phyloP scores from a whole-genome alignment of 2,888 invertebrate species.

The Caenorhabditis doughertyi region DNA sequence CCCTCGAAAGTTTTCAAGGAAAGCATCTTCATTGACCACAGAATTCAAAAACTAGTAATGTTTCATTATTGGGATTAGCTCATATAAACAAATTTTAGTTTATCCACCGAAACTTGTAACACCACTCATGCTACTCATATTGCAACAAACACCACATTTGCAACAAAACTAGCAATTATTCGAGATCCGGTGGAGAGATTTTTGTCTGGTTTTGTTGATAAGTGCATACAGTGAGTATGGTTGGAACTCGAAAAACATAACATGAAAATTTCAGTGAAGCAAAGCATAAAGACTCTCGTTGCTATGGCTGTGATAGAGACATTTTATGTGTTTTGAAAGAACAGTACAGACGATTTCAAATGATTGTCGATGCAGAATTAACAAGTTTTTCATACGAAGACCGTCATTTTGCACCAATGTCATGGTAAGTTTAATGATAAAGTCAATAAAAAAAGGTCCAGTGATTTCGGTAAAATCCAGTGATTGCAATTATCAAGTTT shows the following conservation, averaged over 20 bases:
- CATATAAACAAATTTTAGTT: background rate
- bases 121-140: slow-evolving; percentile 50
- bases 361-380: slow-evolving; percentile 23
- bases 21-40: slow-evolving; percentile 34
- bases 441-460: too few relatives aligned
- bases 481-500: too few relatives aligned
- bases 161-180: slow-evolving; percentile 46
- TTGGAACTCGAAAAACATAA: background rate
- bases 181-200: slow-evolving; percentile 56
- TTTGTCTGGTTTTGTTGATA: slow-evolving; percentile 56
- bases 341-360: slow-evolving; percentile 50
- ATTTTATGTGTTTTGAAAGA: slow-evolving; percentile 45
- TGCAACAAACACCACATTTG: slow-evolving; percentile 10
- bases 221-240: slow-evolving; percentile 54
- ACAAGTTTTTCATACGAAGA: slow-evolving; percentile 52
- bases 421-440: slow-evolving; percentile 38
- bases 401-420: slow-evolving; percentile 61
- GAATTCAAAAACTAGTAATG: slow-evolving; percentile 48
- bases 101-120: slow-evolving; percentile 48
- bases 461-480: background rate
- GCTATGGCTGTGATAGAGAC: slow-evolving; percentile 49
- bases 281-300: slow-evolving; percentile 19
- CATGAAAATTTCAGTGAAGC: slow-evolving; percentile 32
- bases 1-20: slow-evolving; percentile 36
- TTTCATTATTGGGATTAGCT: background rate